Evolutionary conservation across 1,140 invertebrate genomes (phyloP).

Genomic region (Cecropterus lyciades): DNA sequence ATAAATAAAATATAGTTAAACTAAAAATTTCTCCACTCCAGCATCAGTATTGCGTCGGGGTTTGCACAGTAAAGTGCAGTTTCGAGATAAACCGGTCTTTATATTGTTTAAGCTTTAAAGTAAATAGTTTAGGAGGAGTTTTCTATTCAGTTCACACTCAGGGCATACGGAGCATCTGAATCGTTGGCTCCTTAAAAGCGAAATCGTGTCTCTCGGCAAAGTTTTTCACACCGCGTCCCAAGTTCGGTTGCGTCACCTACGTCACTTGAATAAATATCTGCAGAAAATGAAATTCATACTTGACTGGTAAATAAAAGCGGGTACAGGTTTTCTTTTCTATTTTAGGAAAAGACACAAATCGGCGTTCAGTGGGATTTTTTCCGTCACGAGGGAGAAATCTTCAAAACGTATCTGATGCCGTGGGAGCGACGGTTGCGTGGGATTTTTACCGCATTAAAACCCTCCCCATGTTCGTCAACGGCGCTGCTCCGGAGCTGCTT

Average conservation of each 20-base stretch:
- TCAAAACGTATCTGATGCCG: too few relatives aligned
- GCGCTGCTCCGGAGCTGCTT: too few relatives aligned
- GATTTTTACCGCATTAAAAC: too few relatives aligned
- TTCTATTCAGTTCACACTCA: slow-evolving; percentile 37
- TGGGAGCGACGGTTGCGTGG: too few relatives aligned
- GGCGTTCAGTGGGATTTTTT: too few relatives aligned
- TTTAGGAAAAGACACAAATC: too few relatives aligned
- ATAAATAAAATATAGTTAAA: neutral
- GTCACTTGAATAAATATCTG: slow-evolving; percentile 10
- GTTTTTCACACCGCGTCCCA: slow-evolving; percentile 47
- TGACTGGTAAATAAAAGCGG: neutral
- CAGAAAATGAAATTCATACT: neutral
- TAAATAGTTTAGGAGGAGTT: slow-evolving; percentile 40
- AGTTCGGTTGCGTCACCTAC: slow-evolving; percentile 25
- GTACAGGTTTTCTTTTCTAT: too few relatives aligned
- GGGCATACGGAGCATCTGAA: slow-evolving; percentile 37
- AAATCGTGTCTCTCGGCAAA: slow-evolving; percentile 51
- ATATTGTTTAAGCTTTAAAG: slow-evolving; percentile 37
- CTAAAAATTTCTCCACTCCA: neutral
- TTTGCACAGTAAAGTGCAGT: slow-evolving; percentile 31
- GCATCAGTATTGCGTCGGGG: neutral
- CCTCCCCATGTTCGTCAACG: too few relatives aligned
- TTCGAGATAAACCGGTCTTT: slow-evolving; percentile 27
- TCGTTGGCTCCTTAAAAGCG: slow-evolving; percentile 53
- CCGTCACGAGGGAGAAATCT: too few relatives aligned